These are phyloP conservation scores for Atrichornis clamosus DNA, from an alignment of 2,113 vertebrate genomes.

Conservation along the genomic window DNA sequence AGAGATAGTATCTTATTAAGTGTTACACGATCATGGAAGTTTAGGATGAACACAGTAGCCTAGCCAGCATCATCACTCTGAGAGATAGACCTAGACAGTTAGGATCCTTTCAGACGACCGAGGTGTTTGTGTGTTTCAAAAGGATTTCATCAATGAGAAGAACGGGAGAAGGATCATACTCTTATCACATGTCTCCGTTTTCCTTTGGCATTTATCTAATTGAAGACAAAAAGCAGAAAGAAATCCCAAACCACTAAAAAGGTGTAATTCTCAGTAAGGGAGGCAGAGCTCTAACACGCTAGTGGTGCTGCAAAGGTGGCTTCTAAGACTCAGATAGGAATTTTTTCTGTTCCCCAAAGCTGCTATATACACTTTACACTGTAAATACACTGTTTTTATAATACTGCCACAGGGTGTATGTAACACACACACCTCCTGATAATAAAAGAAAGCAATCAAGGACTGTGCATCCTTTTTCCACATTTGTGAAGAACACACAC, in stretches of 20 bases:
- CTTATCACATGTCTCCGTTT: background rate
- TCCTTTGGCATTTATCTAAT: background rate
- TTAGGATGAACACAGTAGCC: background rate
- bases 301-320: background rate
- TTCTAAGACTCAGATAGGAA: background rate
- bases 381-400: background rate
- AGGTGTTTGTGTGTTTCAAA: background rate
- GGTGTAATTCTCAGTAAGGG: background rate
- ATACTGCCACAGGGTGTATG: background rate
- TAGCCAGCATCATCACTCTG: background rate
- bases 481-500: background rate
- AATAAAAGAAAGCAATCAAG: background rate
- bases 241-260: background rate
- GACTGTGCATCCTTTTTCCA: background rate
- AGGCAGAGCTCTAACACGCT: background rate
- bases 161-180: background rate
- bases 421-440: background rate
- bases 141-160: background rate
- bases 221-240: background rate
- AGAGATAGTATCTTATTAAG: background rate
- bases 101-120: background rate
- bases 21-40: background rate
- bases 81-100: background rate
- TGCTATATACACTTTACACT: background rate
- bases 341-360: background rate